A percentile compares a stretch with the other conserved stretches of the same genome.
Evolutionary conservation across 2,797 vertebrate genomes (phyloP).

Genomic region (Melanotaenia nigrans): DNA sequence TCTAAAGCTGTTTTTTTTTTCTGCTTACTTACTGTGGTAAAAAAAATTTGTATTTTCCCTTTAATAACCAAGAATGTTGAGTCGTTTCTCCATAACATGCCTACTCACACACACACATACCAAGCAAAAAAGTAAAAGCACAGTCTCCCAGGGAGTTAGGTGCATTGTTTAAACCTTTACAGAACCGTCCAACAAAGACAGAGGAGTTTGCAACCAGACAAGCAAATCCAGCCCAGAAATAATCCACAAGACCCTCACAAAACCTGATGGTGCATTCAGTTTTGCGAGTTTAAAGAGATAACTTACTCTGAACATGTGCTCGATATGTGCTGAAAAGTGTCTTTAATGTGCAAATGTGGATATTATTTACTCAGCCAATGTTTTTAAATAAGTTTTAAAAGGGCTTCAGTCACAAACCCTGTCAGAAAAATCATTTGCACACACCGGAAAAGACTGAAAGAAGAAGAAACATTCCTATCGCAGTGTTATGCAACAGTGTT

Average conservation of each 20-base stretch:
- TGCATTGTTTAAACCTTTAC: slow-evolving; percentile 54
- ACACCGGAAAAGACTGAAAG: background rate
- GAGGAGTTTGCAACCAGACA: slow-evolving; percentile 21
- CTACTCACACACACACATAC: slow-evolving; percentile 11
- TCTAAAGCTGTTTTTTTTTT: background rate
- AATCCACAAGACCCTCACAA: slow-evolving; percentile 11
- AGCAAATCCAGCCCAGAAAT: slow-evolving; percentile 22
- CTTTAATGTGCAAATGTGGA: slow-evolving; percentile 53
- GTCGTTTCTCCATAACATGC: slow-evolving; percentile 11
- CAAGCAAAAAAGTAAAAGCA: background rate
- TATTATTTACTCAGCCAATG: slow-evolving; percentile 16
- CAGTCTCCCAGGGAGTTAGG: slow-evolving; percentile 31
- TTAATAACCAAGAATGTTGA: slow-evolving; percentile 15
- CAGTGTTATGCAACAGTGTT: background rate
- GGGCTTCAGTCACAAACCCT: slow-evolving; percentile 6
- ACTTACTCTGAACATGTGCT: slow-evolving; percentile 45
- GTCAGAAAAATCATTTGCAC: background rate
- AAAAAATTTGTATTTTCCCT: background rate
- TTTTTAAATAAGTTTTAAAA: slow-evolving; percentile 32
- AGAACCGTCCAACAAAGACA: slow-evolving; percentile 35
- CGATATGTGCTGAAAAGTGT: slow-evolving; percentile 32
- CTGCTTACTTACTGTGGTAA: too few relatives aligned
- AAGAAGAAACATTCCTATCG: background rate
- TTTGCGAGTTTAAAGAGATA: slow-evolving; percentile 36
- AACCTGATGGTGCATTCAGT: slow-evolving; percentile 5